phyloP scores from a whole-genome alignment of 1,140 invertebrate species.

The Physella acuta region DNA sequence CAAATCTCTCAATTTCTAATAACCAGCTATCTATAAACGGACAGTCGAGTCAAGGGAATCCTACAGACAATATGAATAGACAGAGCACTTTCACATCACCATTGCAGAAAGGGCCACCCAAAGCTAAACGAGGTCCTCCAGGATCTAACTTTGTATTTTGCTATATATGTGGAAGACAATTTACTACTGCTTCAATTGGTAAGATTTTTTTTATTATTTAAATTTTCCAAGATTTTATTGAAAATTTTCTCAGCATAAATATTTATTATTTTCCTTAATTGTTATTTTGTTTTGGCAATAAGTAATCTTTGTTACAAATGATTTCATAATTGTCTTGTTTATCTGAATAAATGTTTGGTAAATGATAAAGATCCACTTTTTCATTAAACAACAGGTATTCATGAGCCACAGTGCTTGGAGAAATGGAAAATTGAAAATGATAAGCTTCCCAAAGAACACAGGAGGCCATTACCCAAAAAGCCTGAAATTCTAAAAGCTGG shows the following conservation, averaged over 20 bases:
- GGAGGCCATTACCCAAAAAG: slow-evolving; percentile 67
- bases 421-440: slow-evolving; percentile 74
- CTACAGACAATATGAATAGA: slow-evolving; percentile 8
- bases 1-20: slow-evolving; percentile 3
- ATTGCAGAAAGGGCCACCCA: slow-evolving; percentile 32
- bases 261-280: slow-evolving; percentile 58
- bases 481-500: slow-evolving; percentile 61
- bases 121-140: slow-evolving; percentile 29
- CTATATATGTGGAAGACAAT: slow-evolving; percentile 73
- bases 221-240: neutral
- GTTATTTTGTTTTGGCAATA: too few relatives aligned
- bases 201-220: neutral
- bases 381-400: slow-evolving; percentile 62
- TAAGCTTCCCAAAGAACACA: slow-evolving; percentile 66
- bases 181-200: slow-evolving; percentile 69
- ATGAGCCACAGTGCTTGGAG: slow-evolving; percentile 76
- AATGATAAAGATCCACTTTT: neutral
- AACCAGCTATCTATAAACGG: slow-evolving; percentile 1
- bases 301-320: too few relatives aligned
- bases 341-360: too few relatives aligned
- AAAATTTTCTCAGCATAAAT: neutral
- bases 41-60: neutral
- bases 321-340: too few relatives aligned
- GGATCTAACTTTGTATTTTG: slow-evolving; percentile 65
- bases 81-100: slow-evolving; percentile 38